Evolutionary conservation across 2,113 vertebrate genomes (phyloP).

Genomic region (Euleptes europaea): DNA sequence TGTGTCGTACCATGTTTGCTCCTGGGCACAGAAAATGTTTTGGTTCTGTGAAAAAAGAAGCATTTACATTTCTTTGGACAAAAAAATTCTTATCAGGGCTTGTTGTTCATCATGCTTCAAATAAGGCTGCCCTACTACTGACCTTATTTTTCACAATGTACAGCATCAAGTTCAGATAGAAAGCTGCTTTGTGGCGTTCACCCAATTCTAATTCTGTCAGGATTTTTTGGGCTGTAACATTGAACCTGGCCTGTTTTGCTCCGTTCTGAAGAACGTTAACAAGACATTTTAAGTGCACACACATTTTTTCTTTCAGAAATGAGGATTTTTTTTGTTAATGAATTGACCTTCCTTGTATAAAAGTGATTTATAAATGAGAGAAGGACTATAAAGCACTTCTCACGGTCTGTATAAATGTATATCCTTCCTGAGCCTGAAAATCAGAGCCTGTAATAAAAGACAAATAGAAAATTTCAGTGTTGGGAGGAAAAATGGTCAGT

Average conservation of each 20-base stretch:
- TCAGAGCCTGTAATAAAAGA: not conserved
- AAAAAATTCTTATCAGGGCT: not conserved
- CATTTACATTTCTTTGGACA: not conserved
- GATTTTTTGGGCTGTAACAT: not conserved
- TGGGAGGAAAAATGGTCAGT: not conserved
- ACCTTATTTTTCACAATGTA: not conserved
- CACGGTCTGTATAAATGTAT: not conserved
- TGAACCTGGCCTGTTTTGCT: not conserved
- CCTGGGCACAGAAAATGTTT: not conserved
- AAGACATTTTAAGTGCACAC: not conserved
- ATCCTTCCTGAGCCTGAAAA: not conserved
- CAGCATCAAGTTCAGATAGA: not conserved
- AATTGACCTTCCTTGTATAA: not conserved
- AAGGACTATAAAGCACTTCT: not conserved
- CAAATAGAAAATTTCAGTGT: not conserved
- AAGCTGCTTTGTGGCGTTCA: not conserved
- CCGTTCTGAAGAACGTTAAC: not conserved
- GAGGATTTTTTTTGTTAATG: not conserved
- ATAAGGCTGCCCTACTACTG: not conserved
- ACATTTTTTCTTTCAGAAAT: not conserved
- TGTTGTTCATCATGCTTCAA: conserved; percentile 14
- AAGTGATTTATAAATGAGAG: not conserved
- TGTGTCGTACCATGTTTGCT: not conserved
- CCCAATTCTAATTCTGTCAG: not conserved
- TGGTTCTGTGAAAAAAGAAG: not conserved